Conservation (phyloP, 2,797 vertebrate genomes). For the Atherinosoma microstoma region DNA sequence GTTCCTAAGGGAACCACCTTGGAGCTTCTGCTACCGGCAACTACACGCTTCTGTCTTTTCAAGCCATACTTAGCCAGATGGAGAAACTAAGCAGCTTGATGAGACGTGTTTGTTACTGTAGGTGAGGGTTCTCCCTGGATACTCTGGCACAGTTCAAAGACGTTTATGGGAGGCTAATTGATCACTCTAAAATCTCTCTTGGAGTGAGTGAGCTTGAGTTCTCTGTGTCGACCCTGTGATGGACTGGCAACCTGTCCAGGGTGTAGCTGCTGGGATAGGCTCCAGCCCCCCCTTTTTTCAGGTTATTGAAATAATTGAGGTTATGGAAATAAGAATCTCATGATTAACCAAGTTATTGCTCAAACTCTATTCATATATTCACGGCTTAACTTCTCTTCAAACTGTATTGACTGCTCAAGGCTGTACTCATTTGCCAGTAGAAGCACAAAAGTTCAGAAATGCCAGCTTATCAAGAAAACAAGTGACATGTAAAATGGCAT, state of each 20-base stretch:
- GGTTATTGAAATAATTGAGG: neutral
- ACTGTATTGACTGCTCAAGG: neutral
- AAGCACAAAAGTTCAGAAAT: constrained; percentile 17
- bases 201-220: too few relatives aligned
- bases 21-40: neutral
- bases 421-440: constrained; percentile 2
- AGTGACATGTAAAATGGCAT: constrained; percentile 39
- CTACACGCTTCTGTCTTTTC: neutral
- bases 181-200: too few relatives aligned
- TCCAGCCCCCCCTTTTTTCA: too few relatives aligned
- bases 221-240: too few relatives aligned
- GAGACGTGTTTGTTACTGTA: neutral
- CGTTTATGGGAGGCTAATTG: too few relatives aligned
- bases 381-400: constrained; percentile 27
- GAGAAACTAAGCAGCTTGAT: neutral
- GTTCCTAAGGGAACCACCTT: neutral
- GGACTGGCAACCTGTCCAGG: too few relatives aligned
- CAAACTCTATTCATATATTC: constrained; percentile 8
- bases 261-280: too few relatives aligned
- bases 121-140: too few relatives aligned
- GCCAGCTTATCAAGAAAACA: constrained; percentile 32
- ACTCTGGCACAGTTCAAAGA: too few relatives aligned
- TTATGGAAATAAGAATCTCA: constrained; percentile 34
- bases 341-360: constrained; percentile 26
- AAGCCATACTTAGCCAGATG: neutral